Percentiles rank a stretch among this genome's conserved stretches.
phyloP scores from a whole-genome alignment of 2,797 vertebrate species.

The Aviceda cuculoides region DNA sequence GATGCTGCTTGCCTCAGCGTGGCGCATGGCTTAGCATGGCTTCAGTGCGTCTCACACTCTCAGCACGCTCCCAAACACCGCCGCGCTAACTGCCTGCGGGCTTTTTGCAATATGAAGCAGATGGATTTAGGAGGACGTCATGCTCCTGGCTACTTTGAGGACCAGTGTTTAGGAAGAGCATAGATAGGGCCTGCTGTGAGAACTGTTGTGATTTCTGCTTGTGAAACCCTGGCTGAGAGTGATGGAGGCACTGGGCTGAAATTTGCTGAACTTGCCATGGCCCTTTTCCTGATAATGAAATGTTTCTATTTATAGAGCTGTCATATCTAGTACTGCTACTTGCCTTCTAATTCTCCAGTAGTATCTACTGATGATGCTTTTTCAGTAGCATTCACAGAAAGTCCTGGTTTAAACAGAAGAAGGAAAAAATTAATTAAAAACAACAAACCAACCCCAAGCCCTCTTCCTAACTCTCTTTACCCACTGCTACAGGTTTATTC shows the following conservation, averaged over 20 bases:
- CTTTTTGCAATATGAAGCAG: not conserved
- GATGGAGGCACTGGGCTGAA: not conserved
- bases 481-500: not conserved
- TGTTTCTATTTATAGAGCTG: not conserved
- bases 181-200: not conserved
- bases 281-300: not conserved
- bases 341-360: not conserved
- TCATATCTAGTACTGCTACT: not conserved
- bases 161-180: not conserved
- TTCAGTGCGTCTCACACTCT: not conserved
- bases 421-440: not conserved
- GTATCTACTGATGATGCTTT: not conserved
- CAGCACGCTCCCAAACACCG: not conserved
- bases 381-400: not conserved
- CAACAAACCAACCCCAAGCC: not conserved
- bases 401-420: not conserved
- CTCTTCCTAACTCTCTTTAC: not conserved
- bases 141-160: not conserved
- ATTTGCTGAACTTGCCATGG: not conserved
- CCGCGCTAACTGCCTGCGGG: not conserved
- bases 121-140: not conserved
- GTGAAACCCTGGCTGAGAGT: not conserved
- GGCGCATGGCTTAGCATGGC: not conserved
- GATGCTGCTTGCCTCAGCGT: not conserved
- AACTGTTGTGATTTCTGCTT: not conserved